Evolutionary conservation across 2,797 vertebrate genomes (phyloP).

Genomic region (Myotis myotis): DNA sequence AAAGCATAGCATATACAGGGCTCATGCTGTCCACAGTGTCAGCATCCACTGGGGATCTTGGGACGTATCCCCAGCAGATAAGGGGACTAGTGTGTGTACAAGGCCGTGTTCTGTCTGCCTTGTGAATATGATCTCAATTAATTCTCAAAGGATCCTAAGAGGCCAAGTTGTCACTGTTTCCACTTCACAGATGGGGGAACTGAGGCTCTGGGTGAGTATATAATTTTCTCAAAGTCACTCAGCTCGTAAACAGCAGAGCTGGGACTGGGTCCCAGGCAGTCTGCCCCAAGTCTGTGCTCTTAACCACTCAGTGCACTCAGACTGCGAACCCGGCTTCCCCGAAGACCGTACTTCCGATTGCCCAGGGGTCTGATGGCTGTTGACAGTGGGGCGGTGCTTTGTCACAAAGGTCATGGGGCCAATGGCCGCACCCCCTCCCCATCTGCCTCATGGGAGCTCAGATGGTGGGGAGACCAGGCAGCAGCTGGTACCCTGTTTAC

Average conservation of each 20-base stretch:
- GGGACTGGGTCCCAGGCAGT: background rate
- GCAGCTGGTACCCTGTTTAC: background rate
- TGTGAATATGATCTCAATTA: background rate
- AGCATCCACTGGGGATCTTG: background rate
- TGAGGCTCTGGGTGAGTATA: background rate
- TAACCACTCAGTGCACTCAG: background rate
- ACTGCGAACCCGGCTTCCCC: background rate
- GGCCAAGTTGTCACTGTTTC: background rate
- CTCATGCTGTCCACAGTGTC: no score
- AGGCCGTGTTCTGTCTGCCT: background rate
- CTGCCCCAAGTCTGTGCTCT: background rate
- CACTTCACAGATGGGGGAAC: background rate
- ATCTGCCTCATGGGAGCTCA: background rate
- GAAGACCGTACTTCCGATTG: background rate
- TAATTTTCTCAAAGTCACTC: background rate
- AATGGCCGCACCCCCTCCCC: background rate
- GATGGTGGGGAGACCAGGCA: background rate
- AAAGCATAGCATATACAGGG: background rate
- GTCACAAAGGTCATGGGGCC: background rate
- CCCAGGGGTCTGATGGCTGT: background rate
- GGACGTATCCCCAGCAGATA: background rate
- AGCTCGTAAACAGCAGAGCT: background rate
- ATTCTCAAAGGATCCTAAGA: background rate
- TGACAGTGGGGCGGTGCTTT: fast-evolving
- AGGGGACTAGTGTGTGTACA: background rate